Evolutionary conservation across 2,113 vertebrate species (phyloP), one percentile per base, ranked within the genome.

Genomic region (Oreochromis tanganicae): DNA sequence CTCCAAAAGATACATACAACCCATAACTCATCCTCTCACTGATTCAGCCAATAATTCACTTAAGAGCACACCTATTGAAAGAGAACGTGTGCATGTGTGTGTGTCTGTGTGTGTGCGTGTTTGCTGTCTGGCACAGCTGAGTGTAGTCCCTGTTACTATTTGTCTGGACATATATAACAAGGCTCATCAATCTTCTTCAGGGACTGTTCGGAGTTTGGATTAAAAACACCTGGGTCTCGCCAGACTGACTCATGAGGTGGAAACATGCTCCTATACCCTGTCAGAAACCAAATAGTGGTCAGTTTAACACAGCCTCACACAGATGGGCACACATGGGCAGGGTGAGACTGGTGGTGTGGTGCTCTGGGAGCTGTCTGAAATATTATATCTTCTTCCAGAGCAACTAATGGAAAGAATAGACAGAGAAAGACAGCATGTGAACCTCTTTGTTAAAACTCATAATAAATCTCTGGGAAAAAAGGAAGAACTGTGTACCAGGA

Each of bases 111-210:
- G 83, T 86, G 78, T 85, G n/a, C n/a, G 82, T 27, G 75, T 63
- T 81, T 9, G 88, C 14, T 29, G 66, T 94, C 93, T 95, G 93
- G 92, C 81, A 80, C 88, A 88, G 89, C 90, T 90, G 82, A 90
- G 85, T 83, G 80, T 81, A 92, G 89, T 85, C 88, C 88, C 87
- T 85, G 82, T 93, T 90, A 66, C 91, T 91, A 94, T 95, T 96
- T 94, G 94, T 94, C 95, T 95, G 94, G 94, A 94, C 94, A 90
- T 68, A 86, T 94, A 88, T 95, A 96, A 96, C 94, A 95, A 95
- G 94, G 91, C 82, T 95, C 95, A 96, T 96, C 95, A 94, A 96
- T 96, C 95, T 95, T 96, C 94, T 94, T 95, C 91, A 93, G 93
- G 61, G 92, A 87, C 92, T 90, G 81, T 90, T 92, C 87, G 4